Evolutionary conservation across 2,888 invertebrate genomes (phyloP).

Genomic region (Perdita meconis): DNA sequence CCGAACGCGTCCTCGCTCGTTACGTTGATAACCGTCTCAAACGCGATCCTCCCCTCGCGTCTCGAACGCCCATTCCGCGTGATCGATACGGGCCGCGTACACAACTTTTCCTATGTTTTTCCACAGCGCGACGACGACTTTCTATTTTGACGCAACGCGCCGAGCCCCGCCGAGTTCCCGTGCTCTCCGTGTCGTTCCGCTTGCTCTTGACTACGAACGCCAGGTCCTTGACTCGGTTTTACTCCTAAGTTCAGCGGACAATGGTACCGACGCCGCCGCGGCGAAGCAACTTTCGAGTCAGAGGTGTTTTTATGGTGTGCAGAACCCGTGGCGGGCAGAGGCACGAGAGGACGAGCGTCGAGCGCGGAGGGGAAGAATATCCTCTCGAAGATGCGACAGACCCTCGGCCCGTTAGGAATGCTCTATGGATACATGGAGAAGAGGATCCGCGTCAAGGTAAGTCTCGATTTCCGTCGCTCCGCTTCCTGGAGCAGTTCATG

Average conservation of each 20-base stretch:
- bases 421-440: slow-evolving; percentile 87
- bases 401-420: slow-evolving; percentile 87
- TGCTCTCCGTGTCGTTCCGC: background rate
- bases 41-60: slow-evolving; percentile 16
- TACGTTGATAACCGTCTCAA: slow-evolving; percentile 41
- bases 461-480: slow-evolving; percentile 24
- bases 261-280: background rate
- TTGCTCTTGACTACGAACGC: background rate
- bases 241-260: background rate
- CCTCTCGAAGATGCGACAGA: slow-evolving; percentile 85
- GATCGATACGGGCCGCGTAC: slow-evolving; percentile 10
- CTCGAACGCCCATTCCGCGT: too few species aligned
- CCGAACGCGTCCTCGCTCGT: slow-evolving; percentile 44
- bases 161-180: too few species aligned
- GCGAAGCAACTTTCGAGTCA: slow-evolving; percentile 2
- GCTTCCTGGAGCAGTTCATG: background rate
- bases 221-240: slow-evolving; percentile 1
- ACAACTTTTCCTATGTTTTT: slow-evolving; percentile 13
- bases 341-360: slow-evolving; percentile 59
- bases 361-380: slow-evolving; percentile 83
- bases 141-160: background rate
- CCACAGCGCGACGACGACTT: background rate
- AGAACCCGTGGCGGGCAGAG: slow-evolving; percentile 68
- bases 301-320: slow-evolving; percentile 46
- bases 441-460: slow-evolving; percentile 88